Percentiles rank a stretch among this genome's conserved stretches.
Conservation (phyloP, 2,888 invertebrate genomes). For the Bugulina stolonifera region DNA sequence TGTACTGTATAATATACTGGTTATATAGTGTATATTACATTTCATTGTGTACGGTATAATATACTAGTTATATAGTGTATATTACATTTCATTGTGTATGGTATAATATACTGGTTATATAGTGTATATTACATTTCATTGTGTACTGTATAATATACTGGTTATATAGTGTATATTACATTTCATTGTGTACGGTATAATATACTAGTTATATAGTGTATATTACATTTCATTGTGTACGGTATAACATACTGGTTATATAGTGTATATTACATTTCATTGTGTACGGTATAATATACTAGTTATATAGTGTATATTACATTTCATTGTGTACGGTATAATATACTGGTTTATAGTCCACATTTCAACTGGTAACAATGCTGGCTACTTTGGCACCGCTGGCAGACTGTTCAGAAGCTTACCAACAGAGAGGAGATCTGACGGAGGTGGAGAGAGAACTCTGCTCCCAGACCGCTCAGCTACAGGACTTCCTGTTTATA, state of each 20-base stretch:
- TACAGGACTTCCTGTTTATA: constrained; percentile 82
- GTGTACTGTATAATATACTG: too few species aligned
- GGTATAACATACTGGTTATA: too few species aligned
- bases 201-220: neutral
- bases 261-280: too few species aligned
- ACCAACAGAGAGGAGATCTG: constrained; percentile 63
- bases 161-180: too few species aligned
- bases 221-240: neutral
- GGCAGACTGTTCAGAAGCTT: constrained; percentile 75
- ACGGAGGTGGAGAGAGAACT: constrained; percentile 68
- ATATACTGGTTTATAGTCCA: constrained; percentile 55
- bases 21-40: neutral
- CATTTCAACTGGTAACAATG: constrained; percentile 72
- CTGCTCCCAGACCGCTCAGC: constrained; percentile 75
- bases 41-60: too few species aligned
- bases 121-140: neutral
- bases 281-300: neutral
- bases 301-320: neutral
- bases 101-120: neutral
- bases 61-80: too few species aligned
- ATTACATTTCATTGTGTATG: neutral
- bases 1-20: neutral
- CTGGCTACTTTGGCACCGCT: constrained; percentile 65
- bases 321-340: neutral
- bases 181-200: neutral